Conservation (phyloP, 37 sponge, comb jelly and placozoan genomes). For the Bolinopsis microptera region DNA sequence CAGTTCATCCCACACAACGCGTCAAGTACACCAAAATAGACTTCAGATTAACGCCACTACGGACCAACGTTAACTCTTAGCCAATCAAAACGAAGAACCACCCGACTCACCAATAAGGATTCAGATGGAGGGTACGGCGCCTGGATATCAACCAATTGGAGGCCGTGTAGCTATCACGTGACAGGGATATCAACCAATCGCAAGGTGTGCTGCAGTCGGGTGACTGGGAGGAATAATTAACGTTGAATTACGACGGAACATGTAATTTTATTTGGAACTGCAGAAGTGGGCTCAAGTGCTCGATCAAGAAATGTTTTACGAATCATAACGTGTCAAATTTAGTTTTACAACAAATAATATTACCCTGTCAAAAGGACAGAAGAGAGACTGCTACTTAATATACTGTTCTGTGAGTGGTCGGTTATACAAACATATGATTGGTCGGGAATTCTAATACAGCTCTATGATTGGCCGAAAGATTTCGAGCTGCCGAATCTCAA, state of each 20-base stretch:
- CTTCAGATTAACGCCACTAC: background rate
- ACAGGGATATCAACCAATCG: background rate
- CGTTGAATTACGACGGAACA: background rate
- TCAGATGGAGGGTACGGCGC: background rate
- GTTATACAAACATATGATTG: too few relatives aligned
- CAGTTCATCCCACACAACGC: too few relatives aligned
- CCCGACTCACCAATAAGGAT: background rate
- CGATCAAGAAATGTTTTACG: background rate
- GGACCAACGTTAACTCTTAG: background rate
- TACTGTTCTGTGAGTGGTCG: too few relatives aligned
- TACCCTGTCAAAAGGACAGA: too few relatives aligned
- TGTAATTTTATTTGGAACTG: background rate
- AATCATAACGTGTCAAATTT: background rate
- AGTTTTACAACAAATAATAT: background rate
- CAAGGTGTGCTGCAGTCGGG: background rate
- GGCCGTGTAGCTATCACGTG: background rate
- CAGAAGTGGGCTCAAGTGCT: background rate
- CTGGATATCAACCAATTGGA: background rate
- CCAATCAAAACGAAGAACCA: background rate
- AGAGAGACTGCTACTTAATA: too few relatives aligned
- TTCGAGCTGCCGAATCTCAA: too few relatives aligned
- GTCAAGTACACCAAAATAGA: background rate
- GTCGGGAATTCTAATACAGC: too few relatives aligned
- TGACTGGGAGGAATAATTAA: background rate
- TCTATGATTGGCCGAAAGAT: too few relatives aligned